Percentiles rank a stretch among this genome's conserved stretches.
These are phyloP conservation scores for Plutomurus gul DNA, from an alignment of 1,140 invertebrate species.

Conservation along the genomic window DNA sequence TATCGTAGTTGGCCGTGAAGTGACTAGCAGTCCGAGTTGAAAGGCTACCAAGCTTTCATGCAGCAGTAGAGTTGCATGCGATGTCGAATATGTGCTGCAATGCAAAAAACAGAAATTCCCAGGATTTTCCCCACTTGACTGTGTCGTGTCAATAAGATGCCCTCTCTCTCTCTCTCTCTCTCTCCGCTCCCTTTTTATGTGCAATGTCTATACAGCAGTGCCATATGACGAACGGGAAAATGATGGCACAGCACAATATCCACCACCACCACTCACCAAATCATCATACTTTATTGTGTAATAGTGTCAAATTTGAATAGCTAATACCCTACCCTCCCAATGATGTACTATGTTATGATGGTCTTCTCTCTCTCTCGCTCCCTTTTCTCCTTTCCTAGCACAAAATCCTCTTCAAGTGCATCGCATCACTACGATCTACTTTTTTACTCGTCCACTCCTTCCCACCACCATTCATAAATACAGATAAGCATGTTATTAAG, in stretches of 20 bases:
- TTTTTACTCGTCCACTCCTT: no score
- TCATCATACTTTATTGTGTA: not conserved
- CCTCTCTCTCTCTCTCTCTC: no score
- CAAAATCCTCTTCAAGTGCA: no score
- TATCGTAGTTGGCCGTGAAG: no score
- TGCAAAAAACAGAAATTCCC: slow-evolving; percentile 26
- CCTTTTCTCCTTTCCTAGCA: no score
- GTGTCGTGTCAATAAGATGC: slow-evolving; percentile 18
- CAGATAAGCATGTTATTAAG: not conserved
- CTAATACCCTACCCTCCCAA: no score
- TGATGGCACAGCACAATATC: slow-evolving; percentile 22
- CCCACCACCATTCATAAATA: no score
- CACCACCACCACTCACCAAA: not conserved
- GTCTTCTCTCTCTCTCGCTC: not conserved
- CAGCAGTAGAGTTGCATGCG: not conserved
- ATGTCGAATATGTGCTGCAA: slow-evolving; percentile 23
- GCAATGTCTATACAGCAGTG: no score
- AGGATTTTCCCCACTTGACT: slow-evolving; percentile 19
- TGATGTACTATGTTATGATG: not conserved
- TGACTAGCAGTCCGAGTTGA: no score
- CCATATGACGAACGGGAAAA: slow-evolving; percentile 28
- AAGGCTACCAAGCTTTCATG: not conserved
- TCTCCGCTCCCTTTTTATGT: not conserved
- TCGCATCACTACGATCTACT: no score
- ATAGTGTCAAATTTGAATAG: slow-evolving; percentile 2